A percentile compares a stretch with the other conserved stretches of the same genome.
Conservation (phyloP, 2,797 vertebrate genomes). For the Spizella passerina region DNA sequence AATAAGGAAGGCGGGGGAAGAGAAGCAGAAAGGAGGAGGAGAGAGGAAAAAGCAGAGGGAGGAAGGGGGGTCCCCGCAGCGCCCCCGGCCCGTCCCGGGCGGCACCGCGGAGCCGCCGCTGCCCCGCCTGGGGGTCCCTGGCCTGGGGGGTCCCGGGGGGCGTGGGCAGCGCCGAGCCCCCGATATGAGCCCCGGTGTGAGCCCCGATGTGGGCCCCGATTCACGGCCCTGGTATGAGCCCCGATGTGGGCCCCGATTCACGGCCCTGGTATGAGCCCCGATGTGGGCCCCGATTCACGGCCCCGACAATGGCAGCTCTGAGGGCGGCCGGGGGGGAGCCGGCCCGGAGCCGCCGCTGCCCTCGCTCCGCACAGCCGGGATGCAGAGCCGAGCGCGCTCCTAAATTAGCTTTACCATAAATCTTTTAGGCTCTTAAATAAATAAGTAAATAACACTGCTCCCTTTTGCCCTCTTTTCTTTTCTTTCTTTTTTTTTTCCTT, state of each 20-base stretch:
- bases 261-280: no score
- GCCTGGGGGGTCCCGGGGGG: background rate
- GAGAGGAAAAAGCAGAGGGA: background rate
- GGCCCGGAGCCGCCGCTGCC: background rate
- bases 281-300: background rate
- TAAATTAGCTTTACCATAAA: conserved; percentile 40
- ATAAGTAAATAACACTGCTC: conserved; percentile 26
- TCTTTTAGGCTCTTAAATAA: conserved; percentile 13
- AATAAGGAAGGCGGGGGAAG: background rate
- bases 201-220: background rate
- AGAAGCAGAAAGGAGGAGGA: background rate
- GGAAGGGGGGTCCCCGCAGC: background rate
- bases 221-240: background rate
- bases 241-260: background rate
- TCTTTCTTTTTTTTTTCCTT: background rate
- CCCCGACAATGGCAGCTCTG: background rate
- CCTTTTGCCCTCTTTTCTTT: background rate
- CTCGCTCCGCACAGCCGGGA: background rate
- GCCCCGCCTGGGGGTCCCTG: background rate
- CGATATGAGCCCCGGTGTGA: background rate
- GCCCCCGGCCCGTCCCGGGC: background rate
- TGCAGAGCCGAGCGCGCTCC: background rate
- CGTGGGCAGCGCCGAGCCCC: background rate
- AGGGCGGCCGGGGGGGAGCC: background rate
- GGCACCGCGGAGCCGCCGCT: background rate